Evolutionary conservation across 2,888 invertebrate species (phyloP).

Genomic region (Cantharis flavilabris): DNA sequence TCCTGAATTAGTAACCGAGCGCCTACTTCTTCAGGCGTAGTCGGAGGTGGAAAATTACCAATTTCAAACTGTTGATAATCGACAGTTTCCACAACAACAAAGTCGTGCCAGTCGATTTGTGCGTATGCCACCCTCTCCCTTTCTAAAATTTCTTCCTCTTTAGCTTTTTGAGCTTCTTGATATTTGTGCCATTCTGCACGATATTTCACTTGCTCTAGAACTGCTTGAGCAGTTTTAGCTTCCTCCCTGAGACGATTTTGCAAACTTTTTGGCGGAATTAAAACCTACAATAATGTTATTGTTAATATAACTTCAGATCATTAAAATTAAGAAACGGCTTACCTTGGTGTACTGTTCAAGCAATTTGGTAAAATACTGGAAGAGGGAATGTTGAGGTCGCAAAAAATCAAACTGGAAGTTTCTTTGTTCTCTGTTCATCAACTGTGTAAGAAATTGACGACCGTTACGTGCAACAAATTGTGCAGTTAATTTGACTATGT

Average conservation of each 20-base stretch:
- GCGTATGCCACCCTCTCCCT: constrained; percentile 94
- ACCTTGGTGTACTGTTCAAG: constrained; percentile 96
- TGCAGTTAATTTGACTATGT: constrained; percentile 96
- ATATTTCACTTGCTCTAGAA: constrained; percentile 89
- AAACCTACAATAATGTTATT: constrained; percentile 57
- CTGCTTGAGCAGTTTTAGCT: constrained; percentile 66
- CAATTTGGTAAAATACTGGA: constrained; percentile 97
- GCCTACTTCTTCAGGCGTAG: constrained; percentile 96
- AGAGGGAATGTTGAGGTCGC: constrained; percentile 96
- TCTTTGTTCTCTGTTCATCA: constrained; percentile 97
- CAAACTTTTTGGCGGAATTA: constrained; percentile 94
- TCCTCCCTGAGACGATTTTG: constrained; percentile 79
- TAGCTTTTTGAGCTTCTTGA: constrained; percentile 88
- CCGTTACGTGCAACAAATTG: constrained; percentile 99
- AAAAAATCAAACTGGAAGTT: constrained; percentile 99
- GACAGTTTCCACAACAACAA: constrained; percentile 99
- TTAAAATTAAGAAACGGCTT: background rate
- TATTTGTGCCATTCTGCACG: constrained; percentile 96
- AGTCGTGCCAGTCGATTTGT: constrained; percentile 99
- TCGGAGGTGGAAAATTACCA: constrained; percentile 95
- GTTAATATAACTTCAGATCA: background rate
- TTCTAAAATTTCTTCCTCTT: constrained; percentile 94
- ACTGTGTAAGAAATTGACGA: constrained; percentile 93
- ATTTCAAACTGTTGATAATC: constrained; percentile 97
- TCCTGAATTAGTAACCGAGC: constrained; percentile 90